A percentile compares a stretch with the other conserved stretches of the same genome.
Conservation (phyloP, 2,113 vertebrate species). For the Protobothrops flavoviridis region DNA sequence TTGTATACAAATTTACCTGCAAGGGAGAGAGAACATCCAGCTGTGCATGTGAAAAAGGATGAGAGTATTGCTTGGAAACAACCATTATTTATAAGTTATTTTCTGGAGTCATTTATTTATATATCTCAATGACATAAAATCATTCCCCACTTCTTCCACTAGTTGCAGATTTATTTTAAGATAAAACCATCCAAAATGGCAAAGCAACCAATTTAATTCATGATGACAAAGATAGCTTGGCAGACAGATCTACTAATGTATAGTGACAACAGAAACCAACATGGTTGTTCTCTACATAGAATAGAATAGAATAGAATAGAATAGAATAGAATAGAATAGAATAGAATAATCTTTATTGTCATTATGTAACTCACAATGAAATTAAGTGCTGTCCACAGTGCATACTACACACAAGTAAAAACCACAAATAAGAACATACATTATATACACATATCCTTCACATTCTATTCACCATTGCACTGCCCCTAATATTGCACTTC, state of each 20-base stretch:
- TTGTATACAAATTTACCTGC: background rate
- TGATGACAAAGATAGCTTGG: background rate
- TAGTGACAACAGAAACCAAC: background rate
- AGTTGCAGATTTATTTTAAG: background rate
- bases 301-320: too few species aligned
- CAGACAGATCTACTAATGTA: background rate
- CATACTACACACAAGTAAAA: too few species aligned
- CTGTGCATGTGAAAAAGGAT: conserved; percentile 13
- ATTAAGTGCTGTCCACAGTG: too few species aligned
- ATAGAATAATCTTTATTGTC: too few species aligned
- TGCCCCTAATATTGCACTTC: too few species aligned
- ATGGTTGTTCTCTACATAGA: background rate
- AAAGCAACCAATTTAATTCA: background rate
- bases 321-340: too few species aligned
- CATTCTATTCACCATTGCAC: too few species aligned
- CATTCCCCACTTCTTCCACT: background rate
- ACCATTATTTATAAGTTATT: background rate
- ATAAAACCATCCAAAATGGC: background rate
- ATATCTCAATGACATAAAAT: background rate
- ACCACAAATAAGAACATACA: too few species aligned
- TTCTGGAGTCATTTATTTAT: conserved; percentile 11
- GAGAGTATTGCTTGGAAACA: background rate
- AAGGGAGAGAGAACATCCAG: background rate
- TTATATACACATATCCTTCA: too few species aligned
- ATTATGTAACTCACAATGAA: too few species aligned